Base-by-base conservation (phyloP, 2,888 invertebrate genomes). In the Conchocele bisecta region DNA sequence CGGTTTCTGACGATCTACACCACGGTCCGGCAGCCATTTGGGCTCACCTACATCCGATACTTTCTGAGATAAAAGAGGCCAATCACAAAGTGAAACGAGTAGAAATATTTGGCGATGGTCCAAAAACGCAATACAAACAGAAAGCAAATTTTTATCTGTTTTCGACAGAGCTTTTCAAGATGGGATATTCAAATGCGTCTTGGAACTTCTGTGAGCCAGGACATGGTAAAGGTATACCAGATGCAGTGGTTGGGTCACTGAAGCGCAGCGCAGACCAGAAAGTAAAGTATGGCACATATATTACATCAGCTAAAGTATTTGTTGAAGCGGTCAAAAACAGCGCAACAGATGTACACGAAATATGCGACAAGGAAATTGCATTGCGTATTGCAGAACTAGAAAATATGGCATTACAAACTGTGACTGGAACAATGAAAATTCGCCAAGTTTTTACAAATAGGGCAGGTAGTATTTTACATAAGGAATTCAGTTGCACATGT, bases 21-120 rank as follows among this genome's bases (percentile, higher is more conserved):
- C 91, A 91, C 83, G 83, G 84, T 42, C 87, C 90, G 37, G 79
- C 83, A 48, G 89, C 89, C 17, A 88, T 91, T 53, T 91, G 91
- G 89, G 87, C 86, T 37, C 90, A 91, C 76, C 74, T 91, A 31
- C 58, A 82, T 63, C 90, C 89, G 71, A 71, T 89, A 5, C 57
- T 82, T 15, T 42, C 57, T 28, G 44, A 54, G 7, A 70, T 81
- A 9, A 66, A 50, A 26, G 29, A 56, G 6, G 46, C 51, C n/a
- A 29, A 66, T 31, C 75, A 78, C 26, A 17, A 59, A n/a, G 42
- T 78, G 4, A 24, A 67, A 11, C 46, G n/a, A 1, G 9, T 83
- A 0, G 58, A 75, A 31, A 59, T 83, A 24, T 79, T 71, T 33
- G 80, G 79, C 50, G 75, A 81, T 59, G 88, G 89, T 15, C 91